phyloP scores from a whole-genome alignment of 1,140 invertebrate genomes.

The Neodiprion virginianus region DNA sequence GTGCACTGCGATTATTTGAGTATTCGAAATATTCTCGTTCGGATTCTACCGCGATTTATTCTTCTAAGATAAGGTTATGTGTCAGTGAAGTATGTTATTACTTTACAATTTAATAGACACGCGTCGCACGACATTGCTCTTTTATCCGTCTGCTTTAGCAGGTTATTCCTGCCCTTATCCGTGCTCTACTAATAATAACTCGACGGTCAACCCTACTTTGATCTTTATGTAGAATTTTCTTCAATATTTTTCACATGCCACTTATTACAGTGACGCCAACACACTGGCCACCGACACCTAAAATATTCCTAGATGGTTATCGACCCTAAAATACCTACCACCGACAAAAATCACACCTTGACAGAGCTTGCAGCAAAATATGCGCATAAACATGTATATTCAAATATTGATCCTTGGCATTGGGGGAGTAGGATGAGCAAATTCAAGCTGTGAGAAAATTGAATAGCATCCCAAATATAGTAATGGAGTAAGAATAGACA shows the following conservation, averaged over 20 bases:
- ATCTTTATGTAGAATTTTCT: neutral
- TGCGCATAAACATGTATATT: too few relatives aligned
- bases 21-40: too few relatives aligned
- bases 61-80: neutral
- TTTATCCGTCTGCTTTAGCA: neutral
- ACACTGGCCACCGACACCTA: neutral
- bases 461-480: neutral
- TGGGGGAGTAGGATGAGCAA: too few relatives aligned
- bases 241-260: conserved; percentile 1
- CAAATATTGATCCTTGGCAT: too few relatives aligned
- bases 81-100: neutral
- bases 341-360: neutral
- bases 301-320: neutral
- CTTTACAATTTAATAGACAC: neutral
- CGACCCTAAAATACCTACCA: neutral
- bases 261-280: neutral
- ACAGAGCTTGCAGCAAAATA: neutral
- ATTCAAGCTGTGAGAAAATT: too few relatives aligned
- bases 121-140: neutral
- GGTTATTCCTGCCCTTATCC: neutral
- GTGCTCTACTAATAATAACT: conserved; percentile 1
- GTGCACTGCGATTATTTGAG: too few relatives aligned
- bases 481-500: neutral
- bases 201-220: neutral
- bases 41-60: neutral